Conservation (phyloP, 2,888 invertebrate genomes). For the Agrotis exclamationis region DNA sequence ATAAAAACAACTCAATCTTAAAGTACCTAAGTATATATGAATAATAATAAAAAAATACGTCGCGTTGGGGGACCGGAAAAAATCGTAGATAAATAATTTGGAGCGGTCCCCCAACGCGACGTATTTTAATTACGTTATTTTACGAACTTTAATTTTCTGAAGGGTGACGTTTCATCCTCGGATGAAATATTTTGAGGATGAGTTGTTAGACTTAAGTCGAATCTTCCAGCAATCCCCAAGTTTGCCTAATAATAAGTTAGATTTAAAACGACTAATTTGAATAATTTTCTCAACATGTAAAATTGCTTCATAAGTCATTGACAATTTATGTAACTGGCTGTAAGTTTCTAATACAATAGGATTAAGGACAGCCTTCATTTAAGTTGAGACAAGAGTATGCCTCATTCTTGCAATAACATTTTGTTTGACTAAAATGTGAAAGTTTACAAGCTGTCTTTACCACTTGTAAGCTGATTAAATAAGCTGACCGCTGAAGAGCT, state of each 20-base stretch:
- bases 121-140: no score
- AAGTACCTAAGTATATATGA: no score
- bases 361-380: constrained; percentile 17
- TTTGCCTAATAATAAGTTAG: background rate
- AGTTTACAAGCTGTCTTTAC: background rate
- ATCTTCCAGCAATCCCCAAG: background rate
- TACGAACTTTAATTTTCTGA: no score
- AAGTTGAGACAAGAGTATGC: background rate
- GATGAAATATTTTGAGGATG: no score
- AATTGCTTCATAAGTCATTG: background rate
- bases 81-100: no score
- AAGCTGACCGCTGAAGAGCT: background rate
- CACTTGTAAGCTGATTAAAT: background rate
- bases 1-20: no score
- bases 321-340: constrained; percentile 1
- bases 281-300: constrained; percentile 23
- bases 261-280: background rate
- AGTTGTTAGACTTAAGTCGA: no score
- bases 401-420: constrained; percentile 2
- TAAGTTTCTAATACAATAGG: constrained; percentile 9
- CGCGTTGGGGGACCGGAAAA: no score
- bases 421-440: constrained; percentile 5
- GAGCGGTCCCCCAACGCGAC: no score
- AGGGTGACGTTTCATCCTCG: no score
- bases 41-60: no score